Evolutionary conservation across 2,113 vertebrate genomes (phyloP).

Genomic region (Osmerus eperlanus): DNA sequence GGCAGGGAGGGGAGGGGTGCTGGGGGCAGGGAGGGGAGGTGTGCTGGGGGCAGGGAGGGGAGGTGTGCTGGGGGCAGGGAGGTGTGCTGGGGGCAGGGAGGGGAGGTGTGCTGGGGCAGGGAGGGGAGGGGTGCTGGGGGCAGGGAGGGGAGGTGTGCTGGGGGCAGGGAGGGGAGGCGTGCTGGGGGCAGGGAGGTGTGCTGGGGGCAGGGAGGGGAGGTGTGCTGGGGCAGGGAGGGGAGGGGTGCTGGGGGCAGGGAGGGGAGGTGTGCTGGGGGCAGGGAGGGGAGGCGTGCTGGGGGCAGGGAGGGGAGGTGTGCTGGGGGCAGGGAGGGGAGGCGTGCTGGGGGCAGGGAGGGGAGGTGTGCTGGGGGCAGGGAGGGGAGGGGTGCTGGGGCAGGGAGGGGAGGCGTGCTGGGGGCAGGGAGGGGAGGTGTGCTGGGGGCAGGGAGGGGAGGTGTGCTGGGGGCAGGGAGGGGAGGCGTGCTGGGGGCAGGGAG

Average conservation of each 20-base stretch:
- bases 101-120: constrained; percentile 38
- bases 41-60: constrained; percentile 41
- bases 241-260: constrained; percentile 41
- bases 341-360: too few species aligned
- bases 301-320: constrained; percentile 11
- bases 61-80: constrained; percentile 47
- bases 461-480: constrained; percentile 39
- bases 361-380: too few species aligned
- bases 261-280: constrained; percentile 40
- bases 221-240: constrained; percentile 38
- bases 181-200: too few species aligned
- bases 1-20: constrained; percentile 13
- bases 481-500: constrained; percentile 35
- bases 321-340: constrained; percentile 30
- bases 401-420: constrained; percentile 37
- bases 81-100: too few species aligned
- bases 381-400: constrained; percentile 39
- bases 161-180: constrained; percentile 18
- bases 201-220: too few species aligned
- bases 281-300: constrained; percentile 35
- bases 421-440: constrained; percentile 19
- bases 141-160: constrained; percentile 28
- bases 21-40: constrained; percentile 29
- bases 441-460: constrained; percentile 26
- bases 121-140: constrained; percentile 38